phyloP scores from a whole-genome alignment of 2,888 invertebrate species.

The Eurytoma adleriae region DNA sequence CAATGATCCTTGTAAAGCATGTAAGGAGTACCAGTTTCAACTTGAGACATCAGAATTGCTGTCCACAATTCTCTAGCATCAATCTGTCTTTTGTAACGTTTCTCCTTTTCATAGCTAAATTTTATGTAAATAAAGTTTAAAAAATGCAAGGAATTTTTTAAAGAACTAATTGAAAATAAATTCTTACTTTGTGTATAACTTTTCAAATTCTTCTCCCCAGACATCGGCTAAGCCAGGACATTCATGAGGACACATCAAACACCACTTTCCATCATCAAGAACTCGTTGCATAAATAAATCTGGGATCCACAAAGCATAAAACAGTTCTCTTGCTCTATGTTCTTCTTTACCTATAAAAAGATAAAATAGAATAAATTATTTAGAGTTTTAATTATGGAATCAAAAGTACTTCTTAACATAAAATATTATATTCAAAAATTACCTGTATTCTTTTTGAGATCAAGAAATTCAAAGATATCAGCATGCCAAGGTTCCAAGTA shows the following conservation, averaged over 20 bases:
- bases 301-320: conserved; percentile 98
- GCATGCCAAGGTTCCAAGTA: conserved; percentile 99
- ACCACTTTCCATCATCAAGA: conserved; percentile 90
- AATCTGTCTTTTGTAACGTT: conserved; percentile 82
- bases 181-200: conserved; percentile 85
- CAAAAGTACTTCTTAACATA: not conserved
- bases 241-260: conserved; percentile 97
- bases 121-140: not conserved
- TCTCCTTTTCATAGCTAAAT: conserved; percentile 87
- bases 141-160: not conserved
- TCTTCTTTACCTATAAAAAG: conserved; percentile 88
- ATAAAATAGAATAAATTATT: conserved; percentile 4
- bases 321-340: conserved; percentile 94
- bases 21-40: conserved; percentile 98
- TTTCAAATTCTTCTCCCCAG: conserved; percentile 97
- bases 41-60: conserved; percentile 95
- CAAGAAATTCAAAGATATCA: conserved; percentile 96
- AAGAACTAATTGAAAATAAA: conserved; percentile 2
- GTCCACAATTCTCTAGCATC: conserved; percentile 94
- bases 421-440: not conserved
- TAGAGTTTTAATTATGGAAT: not conserved
- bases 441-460: conserved; percentile 94
- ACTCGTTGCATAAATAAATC: conserved; percentile 98
- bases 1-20: conserved; percentile 98
- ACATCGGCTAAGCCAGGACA: conserved; percentile 93